Evolutionary conservation across 1,140 invertebrate genomes (phyloP), one percentile per base, ranked within the genome.

Genomic region (Holcopasites calliopsidis): DNA sequence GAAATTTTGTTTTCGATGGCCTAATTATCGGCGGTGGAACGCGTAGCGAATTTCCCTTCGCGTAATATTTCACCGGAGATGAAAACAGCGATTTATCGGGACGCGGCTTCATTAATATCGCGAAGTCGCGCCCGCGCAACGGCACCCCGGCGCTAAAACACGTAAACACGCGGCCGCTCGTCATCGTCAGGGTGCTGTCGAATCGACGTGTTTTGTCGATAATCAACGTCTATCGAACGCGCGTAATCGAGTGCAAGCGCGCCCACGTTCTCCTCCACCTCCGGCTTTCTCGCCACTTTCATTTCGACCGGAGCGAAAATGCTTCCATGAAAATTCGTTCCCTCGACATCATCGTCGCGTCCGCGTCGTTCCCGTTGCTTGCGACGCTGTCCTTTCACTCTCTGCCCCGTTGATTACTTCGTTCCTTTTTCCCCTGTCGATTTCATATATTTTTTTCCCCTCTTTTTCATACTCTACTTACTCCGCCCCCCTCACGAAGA

Each of bases 161-260:
- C 33, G 80, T 76, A 76, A 38, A 61, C 55, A 76, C 44, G 62
- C 64, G 49, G 65, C 44, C 62, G 80, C 77, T 83, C 80, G 82
- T 83, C 82, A 83, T 83, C 82, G 82, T 83, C 80, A 83, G 81
- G 80, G 60, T 60, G 76, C 80, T 83, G 82, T 84, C 82, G 78
- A 84, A 81, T 76, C 81, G 82, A 84, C 82, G 82, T 85, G 81
- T 85, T 85, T 85, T 81, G 83, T 84, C 82, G 81, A 84, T 84
- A 84, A 83, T 83, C 82, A 83, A 83, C 82, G 82, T 83, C 82
- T 79, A 83, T 83, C 80, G 82, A 83, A 83, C 75, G 77, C n/a
- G n/a, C 80, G 82, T 83, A 83, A 83, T 83, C 82, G 80, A 83
- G 82, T 83, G 82, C 80, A 76, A 83, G 80, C 76, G 71, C 80